These are phyloP conservation scores for Chymomyza fuscimana DNA, from an alignment of 2,888 invertebrate species.

Conservation along the genomic window DNA sequence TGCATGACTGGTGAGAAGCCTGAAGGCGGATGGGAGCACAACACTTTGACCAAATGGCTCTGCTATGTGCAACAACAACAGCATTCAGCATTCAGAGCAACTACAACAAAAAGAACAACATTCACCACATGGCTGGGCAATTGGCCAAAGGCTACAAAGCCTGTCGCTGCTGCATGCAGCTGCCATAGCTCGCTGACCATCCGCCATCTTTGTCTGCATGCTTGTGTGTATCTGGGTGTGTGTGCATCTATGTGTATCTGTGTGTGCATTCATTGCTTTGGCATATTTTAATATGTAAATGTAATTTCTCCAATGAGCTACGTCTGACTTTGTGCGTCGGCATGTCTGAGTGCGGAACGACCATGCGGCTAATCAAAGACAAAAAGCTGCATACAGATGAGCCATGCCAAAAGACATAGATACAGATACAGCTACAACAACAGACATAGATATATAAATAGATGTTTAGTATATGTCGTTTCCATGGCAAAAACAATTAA, in stretches of 20 bases:
- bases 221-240: slow-evolving; percentile 17
- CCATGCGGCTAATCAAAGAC: slow-evolving; percentile 66
- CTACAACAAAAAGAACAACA: slow-evolving; percentile 53
- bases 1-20: not conserved
- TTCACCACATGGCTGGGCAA: slow-evolving; percentile 56
- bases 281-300: slow-evolving; percentile 74
- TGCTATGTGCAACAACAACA: slow-evolving; percentile 37
- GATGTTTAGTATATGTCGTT: not conserved
- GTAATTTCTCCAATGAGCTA: slow-evolving; percentile 72
- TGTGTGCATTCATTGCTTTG: slow-evolving; percentile 36
- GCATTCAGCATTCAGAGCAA: slow-evolving; percentile 53
- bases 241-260: slow-evolving; percentile 31
- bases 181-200: slow-evolving; percentile 18
- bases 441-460: not conserved
- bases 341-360: slow-evolving; percentile 27
- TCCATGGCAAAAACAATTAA: slow-evolving; percentile 52
- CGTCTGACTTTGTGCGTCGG: slow-evolving; percentile 8
- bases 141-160: slow-evolving; percentile 57
- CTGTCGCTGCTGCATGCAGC: slow-evolving; percentile 2
- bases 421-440: not conserved
- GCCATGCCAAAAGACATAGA: slow-evolving; percentile 9
- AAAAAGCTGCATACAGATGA: slow-evolving; percentile 45
- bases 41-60: not conserved
- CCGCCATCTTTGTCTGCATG: slow-evolving; percentile 20
- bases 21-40: not conserved